Evolutionary conservation across 2,797 vertebrate genomes (phyloP).

Genomic region (Brachyalestes nurse): DNA sequence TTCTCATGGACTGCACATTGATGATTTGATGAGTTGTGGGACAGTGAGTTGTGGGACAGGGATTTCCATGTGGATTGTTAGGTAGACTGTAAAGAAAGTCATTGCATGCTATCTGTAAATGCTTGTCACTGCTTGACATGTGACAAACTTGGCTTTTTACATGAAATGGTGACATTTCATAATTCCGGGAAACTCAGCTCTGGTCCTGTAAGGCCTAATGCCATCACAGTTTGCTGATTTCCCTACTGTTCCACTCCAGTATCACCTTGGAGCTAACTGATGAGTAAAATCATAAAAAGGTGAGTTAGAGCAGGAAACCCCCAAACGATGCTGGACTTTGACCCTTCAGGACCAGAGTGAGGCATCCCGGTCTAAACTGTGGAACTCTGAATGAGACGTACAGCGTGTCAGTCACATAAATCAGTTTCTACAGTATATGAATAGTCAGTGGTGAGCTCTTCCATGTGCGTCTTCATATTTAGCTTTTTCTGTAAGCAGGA

Average conservation of each 20-base stretch:
- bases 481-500: constrained; percentile 15
- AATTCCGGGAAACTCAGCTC: not conserved
- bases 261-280: not conserved
- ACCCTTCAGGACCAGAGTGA: not conserved
- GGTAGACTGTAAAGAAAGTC: not conserved
- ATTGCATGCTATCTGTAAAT: not conserved
- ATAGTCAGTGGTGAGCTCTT: not conserved
- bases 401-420: too few relatives aligned
- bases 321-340: not conserved
- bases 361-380: not conserved
- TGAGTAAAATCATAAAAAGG: too few relatives aligned
- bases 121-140: not conserved
- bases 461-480: not conserved
- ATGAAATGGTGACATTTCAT: too few relatives aligned
- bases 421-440: not conserved
- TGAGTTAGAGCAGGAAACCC: not conserved
- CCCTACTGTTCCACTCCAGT: not conserved
- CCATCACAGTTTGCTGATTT: not conserved
- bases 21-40: not conserved
- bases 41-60: not conserved
- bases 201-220: not conserved
- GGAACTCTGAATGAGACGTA: not conserved
- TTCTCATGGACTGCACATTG: not conserved
- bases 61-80: not conserved
- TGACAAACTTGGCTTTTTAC: not conserved